A percentile compares a stretch with the other conserved stretches of the same genome.
Evolutionary conservation across 2,888 invertebrate genomes (phyloP).

Genomic region (Sinotaia quadrata): DNA sequence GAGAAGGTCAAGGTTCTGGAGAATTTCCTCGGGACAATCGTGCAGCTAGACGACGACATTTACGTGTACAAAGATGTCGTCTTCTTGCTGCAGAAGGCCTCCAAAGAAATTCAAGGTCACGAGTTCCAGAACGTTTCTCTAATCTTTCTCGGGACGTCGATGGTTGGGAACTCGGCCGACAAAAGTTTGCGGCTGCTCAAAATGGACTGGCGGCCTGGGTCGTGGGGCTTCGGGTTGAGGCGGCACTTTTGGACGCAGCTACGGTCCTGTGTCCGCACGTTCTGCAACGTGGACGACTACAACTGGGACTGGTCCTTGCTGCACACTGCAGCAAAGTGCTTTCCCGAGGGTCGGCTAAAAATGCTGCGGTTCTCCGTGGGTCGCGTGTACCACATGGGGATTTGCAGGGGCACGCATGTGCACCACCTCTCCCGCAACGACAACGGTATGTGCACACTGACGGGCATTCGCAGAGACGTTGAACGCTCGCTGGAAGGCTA

Average conservation of each 20-base stretch:
- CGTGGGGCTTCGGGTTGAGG: conserved; percentile 17
- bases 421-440: not conserved
- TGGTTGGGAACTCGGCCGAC: not conserved
- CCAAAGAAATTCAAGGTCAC: not conserved
- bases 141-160: not conserved
- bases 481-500: not conserved
- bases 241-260: conserved; percentile 17
- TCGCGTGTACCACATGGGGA: conserved; percentile 21
- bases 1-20: conserved; percentile 9
- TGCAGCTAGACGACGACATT: conserved; percentile 24
- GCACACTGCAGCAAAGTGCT: conserved; percentile 6
- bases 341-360: not conserved
- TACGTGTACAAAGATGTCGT: conserved; percentile 19
- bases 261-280: conserved; percentile 7
- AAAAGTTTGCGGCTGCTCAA: not conserved
- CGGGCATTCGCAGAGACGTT: not conserved
- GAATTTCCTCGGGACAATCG: conserved; percentile 14
- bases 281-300: conserved; percentile 27
- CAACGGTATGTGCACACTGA: not conserved
- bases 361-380: conserved; percentile 14
- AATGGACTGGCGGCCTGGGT: conserved; percentile 6
- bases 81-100: conserved; percentile 1
- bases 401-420: conserved; percentile 18
- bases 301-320: conserved; percentile 27
- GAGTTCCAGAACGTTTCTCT: too few relatives aligned